These are phyloP conservation scores for Henricia sp. DNA, from an alignment of 53 echinoderm and acorn worm genomes.

Conservation along the genomic window DNA sequence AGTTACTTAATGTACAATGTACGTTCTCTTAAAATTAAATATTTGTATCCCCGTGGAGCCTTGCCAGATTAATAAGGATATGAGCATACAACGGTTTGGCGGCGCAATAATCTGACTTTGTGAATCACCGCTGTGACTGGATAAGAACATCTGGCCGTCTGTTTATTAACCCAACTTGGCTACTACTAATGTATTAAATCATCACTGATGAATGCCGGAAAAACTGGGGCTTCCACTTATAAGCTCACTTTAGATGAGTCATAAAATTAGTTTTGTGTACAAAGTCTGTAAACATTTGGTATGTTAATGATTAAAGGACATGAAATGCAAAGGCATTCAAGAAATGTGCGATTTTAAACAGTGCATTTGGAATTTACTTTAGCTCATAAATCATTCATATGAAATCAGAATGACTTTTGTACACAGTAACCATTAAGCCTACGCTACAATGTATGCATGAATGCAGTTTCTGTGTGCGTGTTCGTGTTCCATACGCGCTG, in stretches of 20 bases:
- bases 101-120: slow-evolving; percentile 15
- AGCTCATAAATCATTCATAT: too few species aligned
- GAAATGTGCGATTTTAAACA: too few species aligned
- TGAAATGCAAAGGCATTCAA: too few species aligned
- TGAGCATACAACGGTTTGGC: slow-evolving; percentile 4
- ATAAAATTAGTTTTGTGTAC: slow-evolving; percentile 17
- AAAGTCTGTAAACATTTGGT: slow-evolving; percentile 25
- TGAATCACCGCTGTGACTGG: slow-evolving; percentile 42
- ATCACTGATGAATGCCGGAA: neutral
- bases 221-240: neutral
- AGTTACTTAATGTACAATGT: too few species aligned
- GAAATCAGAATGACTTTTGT: too few species aligned
- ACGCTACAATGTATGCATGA: too few species aligned
- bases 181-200: slow-evolving; percentile 39
- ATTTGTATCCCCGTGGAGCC: slow-evolving; percentile 1
- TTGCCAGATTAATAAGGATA: slow-evolving; percentile 25
- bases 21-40: too few species aligned
- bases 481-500: too few species aligned
- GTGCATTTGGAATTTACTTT: too few species aligned
- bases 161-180: slow-evolving; percentile 5
- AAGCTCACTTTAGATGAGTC: slow-evolving; percentile 26
- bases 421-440: too few species aligned
- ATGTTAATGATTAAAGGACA: too few species aligned
- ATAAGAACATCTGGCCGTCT: slow-evolving; percentile 37
- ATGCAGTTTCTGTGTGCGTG: too few species aligned